Conservation (phyloP, 30 jellyfish, hydroid and myxozoan genomes). For the Phacellophora camtschatica region DNA sequence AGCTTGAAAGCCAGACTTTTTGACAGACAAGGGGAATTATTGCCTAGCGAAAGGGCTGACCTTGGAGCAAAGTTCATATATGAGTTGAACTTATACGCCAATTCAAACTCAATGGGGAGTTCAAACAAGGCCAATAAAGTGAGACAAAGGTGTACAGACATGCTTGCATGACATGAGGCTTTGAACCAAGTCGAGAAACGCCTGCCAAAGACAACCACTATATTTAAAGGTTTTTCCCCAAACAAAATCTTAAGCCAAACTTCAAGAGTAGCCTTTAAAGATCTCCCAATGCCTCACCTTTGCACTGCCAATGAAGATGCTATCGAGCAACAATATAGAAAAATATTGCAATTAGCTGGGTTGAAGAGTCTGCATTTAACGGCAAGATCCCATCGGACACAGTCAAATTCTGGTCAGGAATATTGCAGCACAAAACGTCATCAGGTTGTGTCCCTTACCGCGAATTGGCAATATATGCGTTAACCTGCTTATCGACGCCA, state of each 20-base stretch:
- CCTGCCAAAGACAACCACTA: conserved; percentile 46
- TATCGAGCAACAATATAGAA: conserved; percentile 51
- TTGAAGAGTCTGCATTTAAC: conserved; percentile 39
- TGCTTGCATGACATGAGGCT: conserved; percentile 61
- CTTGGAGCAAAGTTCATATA: conserved; percentile 50
- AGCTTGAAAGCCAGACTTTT: conserved; percentile 38
- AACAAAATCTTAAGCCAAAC: conserved; percentile 42
- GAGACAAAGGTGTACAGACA: conserved; percentile 18
- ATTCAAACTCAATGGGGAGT: neutral
- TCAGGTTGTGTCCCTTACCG: conserved; percentile 37
- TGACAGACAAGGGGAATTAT: conserved; percentile 18
- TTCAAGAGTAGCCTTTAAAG: conserved; percentile 34
- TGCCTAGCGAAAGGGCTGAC: conserved; percentile 19
- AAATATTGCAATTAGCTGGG: conserved; percentile 45
- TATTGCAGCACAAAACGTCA: conserved; percentile 39
- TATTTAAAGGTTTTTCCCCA: conserved; percentile 53
- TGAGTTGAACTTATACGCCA: conserved; percentile 12
- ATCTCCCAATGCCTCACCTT: conserved; percentile 58
- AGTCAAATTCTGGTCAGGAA: conserved; percentile 58
- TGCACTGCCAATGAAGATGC: conserved; percentile 7
- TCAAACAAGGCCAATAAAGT: conserved; percentile 5
- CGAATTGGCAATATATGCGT: conserved; percentile 51
- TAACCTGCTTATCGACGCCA: conserved; percentile 63
- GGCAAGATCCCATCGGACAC: conserved; percentile 39
- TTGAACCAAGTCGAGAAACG: conserved; percentile 44